Evolutionary conservation across 1,140 invertebrate genomes (phyloP).

Genomic region (Papilio machaon): DNA sequence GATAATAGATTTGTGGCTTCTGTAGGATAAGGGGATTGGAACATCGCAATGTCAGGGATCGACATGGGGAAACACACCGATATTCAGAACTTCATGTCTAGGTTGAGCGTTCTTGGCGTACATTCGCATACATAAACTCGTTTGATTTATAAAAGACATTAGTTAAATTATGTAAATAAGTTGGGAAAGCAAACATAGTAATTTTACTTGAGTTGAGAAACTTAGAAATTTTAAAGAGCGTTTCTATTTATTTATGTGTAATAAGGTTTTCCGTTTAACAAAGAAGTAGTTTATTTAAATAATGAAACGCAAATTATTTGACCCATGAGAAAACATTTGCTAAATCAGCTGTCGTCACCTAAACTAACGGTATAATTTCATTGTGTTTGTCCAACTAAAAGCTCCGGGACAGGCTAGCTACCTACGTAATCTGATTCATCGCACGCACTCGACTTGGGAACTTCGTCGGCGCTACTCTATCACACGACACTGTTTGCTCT

Average conservation of each 20-base stretch:
- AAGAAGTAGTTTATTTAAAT: background rate
- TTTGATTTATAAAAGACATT: too few relatives aligned
- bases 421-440: slow-evolving; percentile 30
- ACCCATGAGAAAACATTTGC: slow-evolving; percentile 1
- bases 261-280: background rate
- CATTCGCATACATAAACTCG: too few relatives aligned
- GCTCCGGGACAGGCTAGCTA: slow-evolving; percentile 34
- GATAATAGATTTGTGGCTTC: too few relatives aligned
- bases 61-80: too few relatives aligned
- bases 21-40: too few relatives aligned
- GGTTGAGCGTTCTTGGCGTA: too few relatives aligned
- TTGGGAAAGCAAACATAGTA: too few relatives aligned
- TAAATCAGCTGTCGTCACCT: slow-evolving; percentile 38
- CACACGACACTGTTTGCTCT: slow-evolving; percentile 10
- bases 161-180: too few relatives aligned
- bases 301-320: background rate
- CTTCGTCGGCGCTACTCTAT: slow-evolving; percentile 25
- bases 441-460: slow-evolving; percentile 31
- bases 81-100: too few relatives aligned
- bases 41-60: too few relatives aligned
- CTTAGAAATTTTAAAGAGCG: too few relatives aligned
- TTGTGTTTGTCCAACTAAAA: slow-evolving; percentile 60
- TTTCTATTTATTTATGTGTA: background rate
- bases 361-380: slow-evolving; percentile 49
- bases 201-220: too few relatives aligned